A percentile compares a stretch with the other conserved stretches of the same genome.
phyloP scores from a whole-genome alignment of 2,113 vertebrate species.

The Thunnus maccoyii region DNA sequence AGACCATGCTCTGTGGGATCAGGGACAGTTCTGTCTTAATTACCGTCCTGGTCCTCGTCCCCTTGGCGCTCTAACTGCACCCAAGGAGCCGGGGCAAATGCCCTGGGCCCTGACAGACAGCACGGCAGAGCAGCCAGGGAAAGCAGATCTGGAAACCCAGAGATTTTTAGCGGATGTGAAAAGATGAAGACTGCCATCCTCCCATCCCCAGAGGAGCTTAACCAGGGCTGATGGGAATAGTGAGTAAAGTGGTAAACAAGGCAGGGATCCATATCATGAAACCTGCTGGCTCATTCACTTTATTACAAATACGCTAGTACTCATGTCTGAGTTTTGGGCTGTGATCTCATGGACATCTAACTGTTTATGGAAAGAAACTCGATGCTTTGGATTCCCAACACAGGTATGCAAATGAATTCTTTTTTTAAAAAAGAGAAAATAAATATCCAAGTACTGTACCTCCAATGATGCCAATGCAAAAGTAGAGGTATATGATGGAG shows the following conservation, averaged over 20 bases:
- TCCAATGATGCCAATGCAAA: slow-evolving; percentile 87
- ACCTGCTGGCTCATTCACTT: neutral
- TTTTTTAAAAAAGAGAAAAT: neutral
- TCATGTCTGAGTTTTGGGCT: slow-evolving; percentile 1
- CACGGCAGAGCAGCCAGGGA: slow-evolving; percentile 9
- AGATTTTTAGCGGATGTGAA: neutral
- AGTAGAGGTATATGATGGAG: slow-evolving; percentile 87
- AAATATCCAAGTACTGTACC: slow-evolving; percentile 72
- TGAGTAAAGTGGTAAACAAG: slow-evolving; percentile 30
- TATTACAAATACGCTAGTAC: neutral
- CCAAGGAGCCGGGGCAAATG: slow-evolving; percentile 48
- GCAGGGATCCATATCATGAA: slow-evolving; percentile 1
- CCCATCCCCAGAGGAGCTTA: neutral
- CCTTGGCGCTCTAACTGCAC: slow-evolving; percentile 52
- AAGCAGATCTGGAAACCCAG: slow-evolving; percentile 42
- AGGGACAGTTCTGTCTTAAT: slow-evolving; percentile 78
- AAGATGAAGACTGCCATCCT: slow-evolving; percentile 30
- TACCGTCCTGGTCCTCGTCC: slow-evolving; percentile 69
- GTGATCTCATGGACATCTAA: neutral
- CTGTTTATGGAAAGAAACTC: neutral
- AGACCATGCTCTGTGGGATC: slow-evolving; percentile 68
- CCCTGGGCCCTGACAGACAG: slow-evolving; percentile 49
- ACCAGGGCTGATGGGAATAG: slow-evolving; percentile 12
- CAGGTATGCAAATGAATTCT: neutral
- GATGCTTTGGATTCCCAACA: neutral